These are phyloP conservation scores for Corydoras sp. DNA, from an alignment of 2,113 vertebrate species.

Conservation along the genomic window DNA sequence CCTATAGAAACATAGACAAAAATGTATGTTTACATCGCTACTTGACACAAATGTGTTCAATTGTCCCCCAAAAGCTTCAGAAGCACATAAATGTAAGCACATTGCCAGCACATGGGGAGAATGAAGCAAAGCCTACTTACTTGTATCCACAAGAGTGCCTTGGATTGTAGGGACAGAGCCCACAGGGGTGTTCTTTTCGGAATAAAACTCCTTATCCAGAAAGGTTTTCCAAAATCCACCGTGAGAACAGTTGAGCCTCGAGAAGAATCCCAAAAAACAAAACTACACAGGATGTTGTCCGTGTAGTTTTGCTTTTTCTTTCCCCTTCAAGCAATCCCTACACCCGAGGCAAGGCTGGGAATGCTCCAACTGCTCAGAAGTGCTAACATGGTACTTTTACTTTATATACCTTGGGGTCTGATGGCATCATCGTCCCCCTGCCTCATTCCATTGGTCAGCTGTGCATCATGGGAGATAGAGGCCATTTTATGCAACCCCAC, in stretches of 20 bases:
- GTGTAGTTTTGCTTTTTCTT: slow-evolving; percentile 88
- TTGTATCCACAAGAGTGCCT: slow-evolving; percentile 91
- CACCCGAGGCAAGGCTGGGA: slow-evolving; percentile 99
- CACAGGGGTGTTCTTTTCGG: slow-evolving; percentile 67
- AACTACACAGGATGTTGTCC: slow-evolving; percentile 83
- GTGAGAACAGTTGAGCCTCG: slow-evolving; percentile 85
- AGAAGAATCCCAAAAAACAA: slow-evolving; percentile 77
- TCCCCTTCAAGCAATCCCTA: slow-evolving; percentile 86
- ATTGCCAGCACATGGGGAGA: slow-evolving; percentile 19
- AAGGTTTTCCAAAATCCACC: slow-evolving; percentile 79
- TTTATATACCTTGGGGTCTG: slow-evolving; percentile 80
- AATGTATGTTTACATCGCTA: no score
- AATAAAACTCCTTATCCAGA: slow-evolving; percentile 84
- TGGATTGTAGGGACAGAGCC: slow-evolving; percentile 80
- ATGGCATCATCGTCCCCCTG: slow-evolving; percentile 56
- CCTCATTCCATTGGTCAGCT: slow-evolving; percentile 69
- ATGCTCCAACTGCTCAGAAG: slow-evolving; percentile 95
- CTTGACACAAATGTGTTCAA: neutral
- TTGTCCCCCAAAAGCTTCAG: slow-evolving; percentile 3
- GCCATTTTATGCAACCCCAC: slow-evolving; percentile 63
- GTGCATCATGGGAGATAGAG: slow-evolving; percentile 59
- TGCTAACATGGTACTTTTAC: slow-evolving; percentile 65
- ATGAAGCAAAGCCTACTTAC: slow-evolving; percentile 71
- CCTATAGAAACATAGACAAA: no score
- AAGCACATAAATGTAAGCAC: slow-evolving; percentile 7